These are phyloP conservation scores for Regulus satrapa DNA, from an alignment of 2,113 vertebrate genomes.

Conservation along the genomic window DNA sequence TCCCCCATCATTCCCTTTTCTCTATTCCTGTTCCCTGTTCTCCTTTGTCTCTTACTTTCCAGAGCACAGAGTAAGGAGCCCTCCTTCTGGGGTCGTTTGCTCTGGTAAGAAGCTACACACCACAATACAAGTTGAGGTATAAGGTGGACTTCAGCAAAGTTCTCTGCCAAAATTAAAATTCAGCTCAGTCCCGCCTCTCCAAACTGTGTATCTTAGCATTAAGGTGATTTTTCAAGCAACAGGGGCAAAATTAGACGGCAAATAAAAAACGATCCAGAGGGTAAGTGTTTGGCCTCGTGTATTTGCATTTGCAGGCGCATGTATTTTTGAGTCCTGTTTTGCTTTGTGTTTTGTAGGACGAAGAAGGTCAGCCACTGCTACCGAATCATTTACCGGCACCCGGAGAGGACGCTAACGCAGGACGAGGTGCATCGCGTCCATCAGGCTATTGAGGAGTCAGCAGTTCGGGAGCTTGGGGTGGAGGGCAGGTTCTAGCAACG, in stretches of 20 bases:
- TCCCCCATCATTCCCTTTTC: neutral
- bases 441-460: slow-evolving; percentile 73
- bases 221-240: slow-evolving; percentile 32
- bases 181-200: neutral
- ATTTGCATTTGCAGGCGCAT: neutral
- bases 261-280: neutral
- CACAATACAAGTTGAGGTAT: neutral
- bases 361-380: slow-evolving; percentile 89
- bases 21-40: neutral
- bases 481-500: slow-evolving; percentile 80
- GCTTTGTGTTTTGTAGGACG: slow-evolving; percentile 72
- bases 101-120: neutral
- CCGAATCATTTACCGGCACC: slow-evolving; percentile 88
- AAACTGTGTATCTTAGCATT: slow-evolving; percentile 19
- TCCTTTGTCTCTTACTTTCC: neutral
- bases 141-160: neutral
- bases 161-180: slow-evolving; percentile 19
- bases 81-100: neutral
- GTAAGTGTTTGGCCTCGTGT: neutral
- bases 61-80: neutral
- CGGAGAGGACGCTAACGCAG: slow-evolving; percentile 87
- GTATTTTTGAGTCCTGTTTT: neutral
- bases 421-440: slow-evolving; percentile 81
- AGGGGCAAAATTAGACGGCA: neutral
- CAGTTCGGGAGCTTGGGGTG: slow-evolving; percentile 80